Conservation (phyloP, 2,888 invertebrate species). For the Microdon myrmicae region DNA sequence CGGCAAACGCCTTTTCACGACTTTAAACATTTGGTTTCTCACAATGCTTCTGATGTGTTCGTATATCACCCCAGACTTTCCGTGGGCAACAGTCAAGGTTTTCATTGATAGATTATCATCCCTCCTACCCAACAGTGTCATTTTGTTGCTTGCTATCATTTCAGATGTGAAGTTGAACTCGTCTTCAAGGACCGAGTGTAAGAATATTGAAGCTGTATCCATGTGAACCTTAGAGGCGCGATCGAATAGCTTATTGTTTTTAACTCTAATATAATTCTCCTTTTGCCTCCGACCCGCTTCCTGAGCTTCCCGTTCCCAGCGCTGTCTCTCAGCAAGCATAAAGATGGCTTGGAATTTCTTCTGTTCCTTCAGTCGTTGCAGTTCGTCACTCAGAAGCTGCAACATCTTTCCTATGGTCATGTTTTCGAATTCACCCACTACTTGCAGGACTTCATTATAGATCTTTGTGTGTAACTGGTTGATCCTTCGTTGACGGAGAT, state of each 20-base stretch:
- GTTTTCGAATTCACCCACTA: conserved; percentile 77
- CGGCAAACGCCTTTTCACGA: conserved; percentile 9
- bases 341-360: conserved; percentile 82
- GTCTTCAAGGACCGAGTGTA: conserved; percentile 73
- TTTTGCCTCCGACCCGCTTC: conserved; percentile 83
- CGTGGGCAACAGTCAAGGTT: neutral
- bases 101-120: conserved; percentile 59
- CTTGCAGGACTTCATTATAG: conserved; percentile 68
- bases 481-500: conserved; percentile 58
- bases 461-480: conserved; percentile 55
- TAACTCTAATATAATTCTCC: conserved; percentile 76
- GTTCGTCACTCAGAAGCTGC: conserved; percentile 81
- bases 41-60: conserved; percentile 12
- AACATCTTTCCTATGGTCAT: conserved; percentile 77
- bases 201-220: conserved; percentile 72
- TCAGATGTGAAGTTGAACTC: conserved; percentile 72
- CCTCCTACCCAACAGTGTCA: conserved; percentile 69
- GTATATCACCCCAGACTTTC: neutral
- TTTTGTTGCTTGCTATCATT: conserved; percentile 69
- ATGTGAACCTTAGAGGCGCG: conserved; percentile 68
- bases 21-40: conserved; percentile 17
- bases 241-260: conserved; percentile 85
- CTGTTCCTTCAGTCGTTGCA: conserved; percentile 80
- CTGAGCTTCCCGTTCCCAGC: conserved; percentile 79
- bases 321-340: conserved; percentile 80